A percentile compares a stretch with the other conserved stretches of the same genome.
Evolutionary conservation across 2,113 vertebrate species (phyloP).

Genomic region (Sarotherodon lohbergeri): DNA sequence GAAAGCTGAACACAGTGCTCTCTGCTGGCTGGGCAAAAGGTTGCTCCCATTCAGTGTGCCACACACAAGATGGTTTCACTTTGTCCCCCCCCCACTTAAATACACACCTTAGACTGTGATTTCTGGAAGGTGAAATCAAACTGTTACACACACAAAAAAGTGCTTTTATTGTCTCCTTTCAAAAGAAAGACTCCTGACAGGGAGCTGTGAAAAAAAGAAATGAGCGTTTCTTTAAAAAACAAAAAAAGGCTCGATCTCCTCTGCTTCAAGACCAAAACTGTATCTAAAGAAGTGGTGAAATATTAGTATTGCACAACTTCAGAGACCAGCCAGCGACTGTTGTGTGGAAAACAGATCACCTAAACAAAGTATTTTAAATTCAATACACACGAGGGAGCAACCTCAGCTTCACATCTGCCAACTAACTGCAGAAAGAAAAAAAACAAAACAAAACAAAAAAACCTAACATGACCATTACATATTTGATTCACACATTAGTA

Average conservation of each 20-base stretch:
- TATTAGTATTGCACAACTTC: slow-evolving; percentile 62
- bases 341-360: not conserved
- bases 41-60: slow-evolving; percentile 54
- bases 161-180: not conserved
- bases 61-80: not conserved
- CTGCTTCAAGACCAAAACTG: slow-evolving; percentile 28
- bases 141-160: not conserved
- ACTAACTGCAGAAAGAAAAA: slow-evolving; percentile 10
- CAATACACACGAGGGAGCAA: slow-evolving; percentile 54
- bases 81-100: not conserved
- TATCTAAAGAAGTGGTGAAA: slow-evolving; percentile 39
- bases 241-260: slow-evolving; percentile 36
- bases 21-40: slow-evolving; percentile 65
- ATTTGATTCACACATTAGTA: slow-evolving; percentile 85
- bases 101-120: not conserved
- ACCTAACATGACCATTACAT: slow-evolving; percentile 72
- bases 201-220: not conserved
- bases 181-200: not conserved
- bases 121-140: not conserved
- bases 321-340: slow-evolving; percentile 49
- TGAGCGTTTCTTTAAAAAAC: slow-evolving; percentile 16
- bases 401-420: slow-evolving; percentile 48
- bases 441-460: slow-evolving; percentile 21
- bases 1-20: slow-evolving; percentile 61
- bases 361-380: not conserved